These are phyloP conservation scores for Phymatocera aterrima DNA, from an alignment of 2,888 invertebrate species.

Conservation along the genomic window DNA sequence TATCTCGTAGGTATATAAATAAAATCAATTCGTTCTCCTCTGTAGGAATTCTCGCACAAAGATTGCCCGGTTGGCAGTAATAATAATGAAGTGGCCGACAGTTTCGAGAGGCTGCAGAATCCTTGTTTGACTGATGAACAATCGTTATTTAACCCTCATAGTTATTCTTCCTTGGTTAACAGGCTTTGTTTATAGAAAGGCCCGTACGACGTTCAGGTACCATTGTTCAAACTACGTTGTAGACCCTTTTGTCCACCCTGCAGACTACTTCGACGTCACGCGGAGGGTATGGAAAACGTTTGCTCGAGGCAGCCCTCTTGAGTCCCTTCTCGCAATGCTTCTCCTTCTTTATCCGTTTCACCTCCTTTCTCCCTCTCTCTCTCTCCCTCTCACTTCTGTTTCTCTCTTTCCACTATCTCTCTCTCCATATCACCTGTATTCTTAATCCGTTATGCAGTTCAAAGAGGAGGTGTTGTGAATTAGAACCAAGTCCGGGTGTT, in stretches of 20 bases:
- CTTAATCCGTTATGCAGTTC: conserved; percentile 63
- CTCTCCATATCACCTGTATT: conserved; percentile 55
- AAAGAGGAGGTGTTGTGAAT: conserved; percentile 53
- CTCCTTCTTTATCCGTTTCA: conserved; percentile 36
- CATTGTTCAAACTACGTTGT: background rate
- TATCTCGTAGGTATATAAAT: too few species aligned
- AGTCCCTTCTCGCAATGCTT: background rate
- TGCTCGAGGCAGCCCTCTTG: conserved; percentile 19
- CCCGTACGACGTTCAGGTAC: background rate
- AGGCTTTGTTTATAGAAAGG: conserved; percentile 2
- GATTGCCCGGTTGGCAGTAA: background rate
- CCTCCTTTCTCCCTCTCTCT: conserved; percentile 9
- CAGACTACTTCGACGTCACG: conserved; percentile 6
- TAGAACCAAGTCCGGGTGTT: conserved; percentile 54
- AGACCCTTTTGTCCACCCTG: conserved; percentile 14
- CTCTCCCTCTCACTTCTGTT: conserved; percentile 38
- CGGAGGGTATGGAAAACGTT: background rate
- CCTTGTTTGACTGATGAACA: conserved; percentile 13
- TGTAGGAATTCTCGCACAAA: background rate
- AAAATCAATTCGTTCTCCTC: background rate
- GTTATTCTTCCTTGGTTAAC: background rate
- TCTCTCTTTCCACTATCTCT: background rate
- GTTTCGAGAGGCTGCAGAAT: background rate
- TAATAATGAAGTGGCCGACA: background rate
- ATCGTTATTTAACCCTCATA: conserved; percentile 9